Conservation (phyloP, 2,797 vertebrate species). For the Discoglossus pictus region DNA sequence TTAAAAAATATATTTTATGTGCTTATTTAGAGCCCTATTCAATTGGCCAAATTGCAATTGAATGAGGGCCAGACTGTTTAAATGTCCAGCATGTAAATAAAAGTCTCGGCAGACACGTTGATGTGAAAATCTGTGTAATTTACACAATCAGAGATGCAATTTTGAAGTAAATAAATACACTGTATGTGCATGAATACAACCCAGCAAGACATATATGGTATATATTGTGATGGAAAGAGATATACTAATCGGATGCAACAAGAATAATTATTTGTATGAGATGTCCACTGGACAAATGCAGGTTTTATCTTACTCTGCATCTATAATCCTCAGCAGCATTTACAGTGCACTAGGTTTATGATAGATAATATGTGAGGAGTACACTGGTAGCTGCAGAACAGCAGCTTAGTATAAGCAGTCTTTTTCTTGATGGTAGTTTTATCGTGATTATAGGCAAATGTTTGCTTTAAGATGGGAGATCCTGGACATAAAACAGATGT, state of each 20-base stretch:
- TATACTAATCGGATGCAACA: slow-evolving; percentile 15
- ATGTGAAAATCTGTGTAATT: no score
- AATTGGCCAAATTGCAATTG: no score
- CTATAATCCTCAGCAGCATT: slow-evolving; percentile 36
- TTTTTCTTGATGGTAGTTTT: slow-evolving; percentile 41
- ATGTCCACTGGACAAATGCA: slow-evolving; percentile 34
- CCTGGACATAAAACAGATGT: slow-evolving; percentile 32
- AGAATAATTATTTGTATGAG: slow-evolving; percentile 31
- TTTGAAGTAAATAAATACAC: background rate
- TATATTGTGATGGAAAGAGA: background rate
- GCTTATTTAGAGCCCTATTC: no score
- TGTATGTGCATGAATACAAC: background rate
- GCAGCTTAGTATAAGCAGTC: slow-evolving; percentile 40
- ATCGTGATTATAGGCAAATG: slow-evolving; percentile 33
- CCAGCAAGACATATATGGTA: background rate
- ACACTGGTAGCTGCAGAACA: slow-evolving; percentile 28
- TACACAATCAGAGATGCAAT: background rate
- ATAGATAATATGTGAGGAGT: slow-evolving; percentile 35
- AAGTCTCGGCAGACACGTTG: no score
- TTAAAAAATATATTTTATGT: no score
- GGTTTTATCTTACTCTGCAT: slow-evolving; percentile 31
- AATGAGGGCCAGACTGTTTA: no score
- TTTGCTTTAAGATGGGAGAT: slow-evolving; percentile 40
- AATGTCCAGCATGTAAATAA: no score
- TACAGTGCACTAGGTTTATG: slow-evolving; percentile 31